phyloP scores from a whole-genome alignment of 1,140 invertebrate genomes.

The Drosophila watanabei region DNA sequence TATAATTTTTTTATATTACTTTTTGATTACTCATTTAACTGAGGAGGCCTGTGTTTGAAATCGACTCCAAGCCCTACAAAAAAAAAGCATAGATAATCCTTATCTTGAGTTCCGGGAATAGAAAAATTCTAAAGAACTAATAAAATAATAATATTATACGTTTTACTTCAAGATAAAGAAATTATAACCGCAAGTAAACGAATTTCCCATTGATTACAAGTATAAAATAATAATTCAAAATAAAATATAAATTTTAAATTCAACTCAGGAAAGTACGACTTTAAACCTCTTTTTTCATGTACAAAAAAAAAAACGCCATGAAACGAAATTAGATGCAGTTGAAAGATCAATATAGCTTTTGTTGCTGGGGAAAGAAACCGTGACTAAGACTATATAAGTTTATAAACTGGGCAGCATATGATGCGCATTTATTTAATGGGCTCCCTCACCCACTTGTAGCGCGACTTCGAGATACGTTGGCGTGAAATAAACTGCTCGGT shows the following conservation, averaged over 20 bases:
- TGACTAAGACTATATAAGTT: conserved; percentile 34
- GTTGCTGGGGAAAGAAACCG: conserved; percentile 1
- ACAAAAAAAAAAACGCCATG: not conserved
- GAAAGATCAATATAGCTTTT: not conserved
- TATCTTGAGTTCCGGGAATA: conserved; percentile 13
- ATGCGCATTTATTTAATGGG: conserved; percentile 49
- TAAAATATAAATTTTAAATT: too few species aligned
- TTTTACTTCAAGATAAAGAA: not conserved
- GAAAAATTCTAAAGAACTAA: not conserved
- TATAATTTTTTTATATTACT: not conserved
- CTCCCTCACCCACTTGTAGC: conserved; percentile 48
- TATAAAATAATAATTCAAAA: too few species aligned
- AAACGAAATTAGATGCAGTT: conserved; percentile 16
- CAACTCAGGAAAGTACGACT: too few species aligned
- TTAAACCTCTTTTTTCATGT: not conserved
- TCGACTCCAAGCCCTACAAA: not conserved
- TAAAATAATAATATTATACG: conserved; percentile 11
- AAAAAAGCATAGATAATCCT: conserved; percentile 11
- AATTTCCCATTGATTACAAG: not conserved
- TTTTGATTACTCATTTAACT: conserved; percentile 5
- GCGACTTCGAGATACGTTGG: conserved; percentile 62
- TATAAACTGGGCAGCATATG: conserved; percentile 32
- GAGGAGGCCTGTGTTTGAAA: conserved; percentile 1
- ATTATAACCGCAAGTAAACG: not conserved
- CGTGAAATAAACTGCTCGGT: conserved; percentile 51